Evolutionary conservation across 2,797 vertebrate genomes (phyloP).

Genomic region (Clarias pachynema): DNA sequence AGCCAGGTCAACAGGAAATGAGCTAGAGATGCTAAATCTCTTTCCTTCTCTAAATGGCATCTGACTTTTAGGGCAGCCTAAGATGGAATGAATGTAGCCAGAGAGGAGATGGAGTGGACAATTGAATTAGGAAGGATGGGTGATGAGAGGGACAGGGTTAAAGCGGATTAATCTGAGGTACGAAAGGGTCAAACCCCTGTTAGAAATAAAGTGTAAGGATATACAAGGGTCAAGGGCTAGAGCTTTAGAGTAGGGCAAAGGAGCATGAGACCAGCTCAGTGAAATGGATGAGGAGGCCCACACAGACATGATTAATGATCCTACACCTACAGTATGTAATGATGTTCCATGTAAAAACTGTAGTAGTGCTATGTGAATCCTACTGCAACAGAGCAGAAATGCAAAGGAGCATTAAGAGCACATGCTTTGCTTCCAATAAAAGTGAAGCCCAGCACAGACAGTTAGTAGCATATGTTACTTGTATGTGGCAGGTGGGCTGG

Average conservation of each 20-base stretch:
- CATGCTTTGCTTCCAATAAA: not conserved
- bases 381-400: not conserved
- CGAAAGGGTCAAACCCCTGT: constrained; percentile 13
- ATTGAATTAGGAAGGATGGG: constrained; percentile 13
- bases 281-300: not conserved
- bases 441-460: constrained; percentile 36
- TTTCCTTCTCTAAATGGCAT: constrained; percentile 23
- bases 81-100: constrained; percentile 4
- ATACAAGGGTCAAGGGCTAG: constrained; percentile 1
- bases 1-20: constrained; percentile 42
- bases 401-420: not conserved
- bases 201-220: not conserved
- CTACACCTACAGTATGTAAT: not conserved
- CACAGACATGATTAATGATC: not conserved
- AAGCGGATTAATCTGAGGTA: constrained; percentile 26
- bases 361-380: not conserved
- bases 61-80: constrained; percentile 17
- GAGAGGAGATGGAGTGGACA: constrained; percentile 29
- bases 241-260: not conserved
- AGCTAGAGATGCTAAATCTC: constrained; percentile 28
- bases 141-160: constrained; percentile 1
- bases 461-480: constrained; percentile 79
- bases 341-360: not conserved
- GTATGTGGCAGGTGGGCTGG: constrained; percentile 88
- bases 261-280: not conserved